Conservation (phyloP, 2,888 invertebrate species). For the Ferdinandea cuprea region DNA sequence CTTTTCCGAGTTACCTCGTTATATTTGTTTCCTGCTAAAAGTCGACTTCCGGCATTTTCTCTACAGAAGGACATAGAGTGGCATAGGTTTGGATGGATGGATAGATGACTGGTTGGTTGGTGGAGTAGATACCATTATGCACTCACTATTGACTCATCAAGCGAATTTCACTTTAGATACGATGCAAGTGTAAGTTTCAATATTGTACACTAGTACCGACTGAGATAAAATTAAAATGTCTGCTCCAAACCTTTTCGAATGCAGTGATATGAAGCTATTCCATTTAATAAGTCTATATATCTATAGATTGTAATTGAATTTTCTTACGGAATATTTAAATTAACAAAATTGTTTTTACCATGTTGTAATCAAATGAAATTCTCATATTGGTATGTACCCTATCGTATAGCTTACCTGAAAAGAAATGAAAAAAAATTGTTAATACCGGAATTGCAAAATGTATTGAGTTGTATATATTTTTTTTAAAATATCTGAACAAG, state of each 20-base stretch:
- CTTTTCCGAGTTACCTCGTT: constrained; percentile 56
- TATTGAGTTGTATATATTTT: not conserved
- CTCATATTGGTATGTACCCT: not conserved
- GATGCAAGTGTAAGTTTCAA: constrained; percentile 48
- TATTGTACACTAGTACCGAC: not conserved
- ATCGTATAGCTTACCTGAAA: constrained; percentile 47
- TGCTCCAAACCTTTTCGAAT: not conserved
- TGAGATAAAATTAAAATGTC: not conserved
- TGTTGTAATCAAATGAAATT: not conserved
- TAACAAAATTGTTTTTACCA: constrained; percentile 21
- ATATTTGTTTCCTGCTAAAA: constrained; percentile 71
- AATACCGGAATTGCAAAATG: too few relatives aligned
- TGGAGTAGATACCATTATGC: constrained; percentile 38
- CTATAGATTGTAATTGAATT: constrained; percentile 19
- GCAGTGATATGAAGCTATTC: not conserved
- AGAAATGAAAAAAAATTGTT: constrained; percentile 3
- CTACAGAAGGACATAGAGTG: constrained; percentile 9
- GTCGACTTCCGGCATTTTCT: constrained; percentile 61
- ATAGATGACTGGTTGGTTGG: constrained; percentile 16
- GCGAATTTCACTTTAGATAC: constrained; percentile 16
- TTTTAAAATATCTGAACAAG: not conserved
- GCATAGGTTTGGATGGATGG: not conserved
- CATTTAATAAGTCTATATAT: not conserved
- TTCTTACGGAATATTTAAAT: constrained; percentile 2
- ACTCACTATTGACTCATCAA: constrained; percentile 61